A percentile compares a stretch with the other conserved stretches of the same genome.
These are phyloP conservation scores for Branchellion lobata DNA, from an alignment of 2,888 invertebrate genomes.

Conservation along the genomic window DNA sequence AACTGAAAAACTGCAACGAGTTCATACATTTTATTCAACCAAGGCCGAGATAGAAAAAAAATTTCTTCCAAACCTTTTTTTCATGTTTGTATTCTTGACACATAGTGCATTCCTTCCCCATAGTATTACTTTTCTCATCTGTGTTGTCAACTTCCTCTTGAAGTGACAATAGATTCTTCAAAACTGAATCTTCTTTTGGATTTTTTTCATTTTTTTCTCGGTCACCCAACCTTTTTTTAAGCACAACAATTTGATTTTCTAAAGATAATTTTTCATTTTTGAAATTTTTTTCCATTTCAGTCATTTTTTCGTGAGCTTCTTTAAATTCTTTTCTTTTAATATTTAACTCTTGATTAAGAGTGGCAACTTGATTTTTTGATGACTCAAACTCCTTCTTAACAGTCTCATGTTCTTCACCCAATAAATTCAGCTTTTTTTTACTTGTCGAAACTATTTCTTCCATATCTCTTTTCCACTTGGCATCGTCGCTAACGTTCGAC, in stretches of 20 bases:
- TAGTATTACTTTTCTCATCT: no score
- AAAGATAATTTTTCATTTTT: neutral
- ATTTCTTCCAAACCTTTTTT: no score
- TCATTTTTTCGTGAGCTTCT: slow-evolving; percentile 17
- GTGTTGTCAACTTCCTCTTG: no score
- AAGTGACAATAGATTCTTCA: no score
- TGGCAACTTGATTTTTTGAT: slow-evolving; percentile 17
- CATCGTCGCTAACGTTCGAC: slow-evolving; percentile 1
- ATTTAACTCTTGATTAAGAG: slow-evolving; percentile 23
- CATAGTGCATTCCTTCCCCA: no score
- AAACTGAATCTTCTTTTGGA: neutral
- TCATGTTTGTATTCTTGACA: no score
- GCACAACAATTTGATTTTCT: neutral
- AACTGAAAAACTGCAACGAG: no score
- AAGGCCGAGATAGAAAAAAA: no score
- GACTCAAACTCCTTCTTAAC: slow-evolving; percentile 21
- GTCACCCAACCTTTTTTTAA: neutral
- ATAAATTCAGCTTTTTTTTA: neutral
- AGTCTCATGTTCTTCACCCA: slow-evolving; percentile 9
- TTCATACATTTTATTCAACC: no score
- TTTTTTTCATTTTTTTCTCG: neutral
- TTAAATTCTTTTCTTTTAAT: slow-evolving; percentile 19
- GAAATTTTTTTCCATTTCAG: neutral
- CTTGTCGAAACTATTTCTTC: neutral
- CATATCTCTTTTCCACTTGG: neutral